Conservation (phyloP, 2,797 vertebrate genomes). For the Micropoecilia bifurca region DNA sequence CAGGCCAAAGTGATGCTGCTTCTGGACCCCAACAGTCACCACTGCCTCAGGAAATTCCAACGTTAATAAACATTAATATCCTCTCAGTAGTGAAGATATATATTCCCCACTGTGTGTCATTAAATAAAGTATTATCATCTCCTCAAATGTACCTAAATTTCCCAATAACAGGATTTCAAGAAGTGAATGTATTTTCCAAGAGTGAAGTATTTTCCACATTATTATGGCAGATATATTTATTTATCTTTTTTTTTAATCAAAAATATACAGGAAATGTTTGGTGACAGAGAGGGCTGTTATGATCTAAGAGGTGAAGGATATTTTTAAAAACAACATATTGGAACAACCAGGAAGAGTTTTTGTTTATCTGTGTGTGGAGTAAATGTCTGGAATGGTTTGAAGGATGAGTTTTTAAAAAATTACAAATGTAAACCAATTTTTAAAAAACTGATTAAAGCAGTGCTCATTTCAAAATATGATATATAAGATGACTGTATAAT, state of each 20-base stretch:
- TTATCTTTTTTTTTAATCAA: neutral
- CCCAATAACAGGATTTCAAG: neutral
- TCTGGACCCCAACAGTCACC: neutral
- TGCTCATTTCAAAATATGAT: no score
- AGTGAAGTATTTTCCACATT: neutral
- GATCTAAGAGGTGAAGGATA: no score
- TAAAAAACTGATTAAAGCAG: no score
- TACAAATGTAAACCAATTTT: no score
- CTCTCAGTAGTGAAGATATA: neutral
- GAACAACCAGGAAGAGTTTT: no score
- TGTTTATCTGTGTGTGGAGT: no score
- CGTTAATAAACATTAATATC: neutral
- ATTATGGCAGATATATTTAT: neutral
- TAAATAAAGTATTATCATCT: neutral
- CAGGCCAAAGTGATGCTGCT: slow-evolving; percentile 30
- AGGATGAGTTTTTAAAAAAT: no score
- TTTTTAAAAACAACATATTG: no score
- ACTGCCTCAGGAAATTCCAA: neutral
- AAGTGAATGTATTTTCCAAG: neutral
- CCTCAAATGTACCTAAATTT: neutral
- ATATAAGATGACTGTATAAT: no score
- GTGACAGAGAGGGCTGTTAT: no score
- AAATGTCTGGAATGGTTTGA: no score
- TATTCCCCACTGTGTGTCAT: neutral
- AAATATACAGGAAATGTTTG: no score